A percentile compares a stretch with the other conserved stretches of the same genome.
phyloP scores from a whole-genome alignment of 2,888 invertebrate species.

The Rosalia funebris region DNA sequence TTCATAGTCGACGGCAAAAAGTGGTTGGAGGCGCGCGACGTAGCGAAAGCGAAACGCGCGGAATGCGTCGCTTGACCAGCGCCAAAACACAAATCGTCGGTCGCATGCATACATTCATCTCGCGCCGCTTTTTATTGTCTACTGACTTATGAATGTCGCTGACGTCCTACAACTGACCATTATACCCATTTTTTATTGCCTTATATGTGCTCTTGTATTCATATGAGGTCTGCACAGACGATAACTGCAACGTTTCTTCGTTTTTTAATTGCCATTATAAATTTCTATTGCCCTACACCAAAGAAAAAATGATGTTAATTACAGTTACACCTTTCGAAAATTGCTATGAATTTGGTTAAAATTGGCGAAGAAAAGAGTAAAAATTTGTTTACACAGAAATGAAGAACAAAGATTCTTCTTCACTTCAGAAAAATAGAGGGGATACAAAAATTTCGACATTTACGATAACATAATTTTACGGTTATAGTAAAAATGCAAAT shows the following conservation, averaged over 20 bases:
- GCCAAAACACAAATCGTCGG: constrained; percentile 64
- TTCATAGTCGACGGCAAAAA: constrained; percentile 52
- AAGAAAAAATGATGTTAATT: too few species aligned
- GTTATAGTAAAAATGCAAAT: too few species aligned
- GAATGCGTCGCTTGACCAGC: constrained; percentile 62
- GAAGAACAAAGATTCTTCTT: too few species aligned
- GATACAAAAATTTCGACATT: too few species aligned
- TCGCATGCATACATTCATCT: constrained; percentile 62
- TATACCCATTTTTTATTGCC: constrained; percentile 50
- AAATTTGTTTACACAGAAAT: too few species aligned
- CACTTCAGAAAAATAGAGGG: too few species aligned
- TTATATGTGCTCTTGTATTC: constrained; percentile 52
- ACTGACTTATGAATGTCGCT: constrained; percentile 60
- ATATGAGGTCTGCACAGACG: constrained; percentile 39
- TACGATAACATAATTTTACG: too few species aligned
- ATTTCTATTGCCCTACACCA: too few species aligned
- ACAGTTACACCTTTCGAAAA: too few species aligned
- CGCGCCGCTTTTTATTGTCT: constrained; percentile 57
- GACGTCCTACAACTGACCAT: constrained; percentile 49
- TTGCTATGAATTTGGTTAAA: too few species aligned
- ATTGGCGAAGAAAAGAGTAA: too few species aligned
- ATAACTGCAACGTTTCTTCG: constrained; percentile 10
- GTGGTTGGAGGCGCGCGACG: constrained; percentile 52
- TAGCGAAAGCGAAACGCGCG: constrained; percentile 55
- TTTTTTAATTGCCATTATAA: constrained; percentile 27